A percentile compares a stretch with the other conserved stretches of the same genome.
These are phyloP conservation scores for Oxycera nigricornis DNA, from an alignment of 2,888 invertebrate genomes.

Conservation along the genomic window DNA sequence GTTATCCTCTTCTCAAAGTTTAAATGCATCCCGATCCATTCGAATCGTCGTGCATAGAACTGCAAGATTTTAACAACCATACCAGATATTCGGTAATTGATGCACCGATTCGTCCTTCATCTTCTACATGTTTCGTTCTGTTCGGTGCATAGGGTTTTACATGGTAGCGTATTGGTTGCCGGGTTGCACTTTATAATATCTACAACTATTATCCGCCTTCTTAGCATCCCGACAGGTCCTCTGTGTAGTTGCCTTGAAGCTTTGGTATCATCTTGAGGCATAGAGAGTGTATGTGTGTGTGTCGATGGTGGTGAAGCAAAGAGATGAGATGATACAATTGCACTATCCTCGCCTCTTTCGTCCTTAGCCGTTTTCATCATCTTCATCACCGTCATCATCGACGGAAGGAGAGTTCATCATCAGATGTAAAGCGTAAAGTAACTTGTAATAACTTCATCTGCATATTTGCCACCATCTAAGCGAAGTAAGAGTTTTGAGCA, in stretches of 20 bases:
- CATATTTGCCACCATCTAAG: constrained; percentile 25
- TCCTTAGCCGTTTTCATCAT: not conserved
- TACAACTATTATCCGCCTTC: constrained; percentile 18
- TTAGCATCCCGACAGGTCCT: not conserved
- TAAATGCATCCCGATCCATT: too few species aligned
- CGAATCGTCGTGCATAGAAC: not conserved
- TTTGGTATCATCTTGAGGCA: not conserved
- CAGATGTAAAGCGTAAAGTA: constrained; percentile 34
- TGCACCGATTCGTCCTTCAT: too few species aligned
- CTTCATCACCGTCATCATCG: not conserved
- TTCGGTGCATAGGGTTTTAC: not conserved
- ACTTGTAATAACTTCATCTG: constrained; percentile 32
- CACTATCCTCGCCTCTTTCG: not conserved
- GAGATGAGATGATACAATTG: not conserved
- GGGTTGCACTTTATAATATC: constrained; percentile 27
- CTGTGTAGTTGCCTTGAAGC: not conserved
- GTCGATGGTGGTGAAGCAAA: not conserved
- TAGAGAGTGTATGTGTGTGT: not conserved
- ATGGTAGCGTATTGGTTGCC: constrained; percentile 7
- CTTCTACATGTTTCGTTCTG: too few species aligned
- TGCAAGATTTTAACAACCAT: not conserved
- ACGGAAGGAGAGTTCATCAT: constrained; percentile 18
- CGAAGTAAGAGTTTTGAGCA: constrained; percentile 9
- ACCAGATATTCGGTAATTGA: too few species aligned
- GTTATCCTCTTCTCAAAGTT: not conserved